These are phyloP conservation scores for Protaetia brevitarsis DNA, from an alignment of 1,140 invertebrate species.

Conservation along the genomic window DNA sequence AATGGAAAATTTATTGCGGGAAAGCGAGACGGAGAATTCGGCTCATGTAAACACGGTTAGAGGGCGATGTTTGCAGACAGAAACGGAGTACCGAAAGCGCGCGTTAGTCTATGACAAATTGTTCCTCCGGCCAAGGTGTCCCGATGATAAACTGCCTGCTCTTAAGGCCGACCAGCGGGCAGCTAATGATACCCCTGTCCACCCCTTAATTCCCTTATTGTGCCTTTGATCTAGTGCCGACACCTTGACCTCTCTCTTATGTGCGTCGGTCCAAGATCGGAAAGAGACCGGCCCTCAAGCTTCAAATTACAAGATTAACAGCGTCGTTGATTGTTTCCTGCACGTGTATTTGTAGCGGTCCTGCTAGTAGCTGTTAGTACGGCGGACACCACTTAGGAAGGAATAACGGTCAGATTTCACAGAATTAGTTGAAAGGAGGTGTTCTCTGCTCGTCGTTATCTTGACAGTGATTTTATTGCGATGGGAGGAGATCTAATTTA, in stretches of 20 bases:
- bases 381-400: not conserved
- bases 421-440: not conserved
- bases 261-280: constrained; percentile 12
- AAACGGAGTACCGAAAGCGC: constrained; percentile 10
- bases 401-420: not conserved
- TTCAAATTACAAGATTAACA: constrained; percentile 14
- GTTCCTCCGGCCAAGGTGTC: constrained; percentile 43
- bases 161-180: constrained; percentile 44
- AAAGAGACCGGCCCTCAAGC: constrained; percentile 1
- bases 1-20: constrained; percentile 18
- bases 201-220: constrained; percentile 45
- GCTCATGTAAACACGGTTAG: constrained; percentile 41
- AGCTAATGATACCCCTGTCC: constrained; percentile 46
- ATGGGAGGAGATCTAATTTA: not conserved
- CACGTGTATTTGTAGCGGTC: not conserved
- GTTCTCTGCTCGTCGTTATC: not conserved
- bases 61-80: constrained; percentile 40
- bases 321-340: constrained; percentile 10
- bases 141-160: constrained; percentile 45
- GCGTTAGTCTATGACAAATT: constrained; percentile 43
- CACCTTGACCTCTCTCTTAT: constrained; percentile 34
- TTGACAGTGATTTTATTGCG: not conserved
- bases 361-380: constrained; percentile 39
- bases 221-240: constrained; percentile 47
- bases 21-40: constrained; percentile 11